Evolutionary conservation across 2,888 invertebrate genomes (phyloP).

Genomic region (Uloborus plumipes): DNA sequence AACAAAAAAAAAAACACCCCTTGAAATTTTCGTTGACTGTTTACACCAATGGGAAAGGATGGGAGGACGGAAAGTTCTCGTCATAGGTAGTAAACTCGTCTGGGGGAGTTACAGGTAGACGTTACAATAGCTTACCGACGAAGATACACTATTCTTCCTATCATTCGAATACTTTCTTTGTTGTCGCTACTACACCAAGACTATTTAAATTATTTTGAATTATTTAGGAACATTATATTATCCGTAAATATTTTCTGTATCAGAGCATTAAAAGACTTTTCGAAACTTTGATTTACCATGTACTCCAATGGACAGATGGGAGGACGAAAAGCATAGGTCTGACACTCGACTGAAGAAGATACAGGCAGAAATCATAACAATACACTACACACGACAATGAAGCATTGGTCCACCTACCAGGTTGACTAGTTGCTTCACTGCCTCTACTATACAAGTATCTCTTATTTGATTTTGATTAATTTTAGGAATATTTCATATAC

Average conservation of each 20-base stretch:
- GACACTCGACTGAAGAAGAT: slow-evolving; percentile 60
- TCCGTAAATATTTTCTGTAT: too few species aligned
- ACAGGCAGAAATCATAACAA: background rate
- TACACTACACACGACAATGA: background rate
- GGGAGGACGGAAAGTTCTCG: slow-evolving; percentile 53
- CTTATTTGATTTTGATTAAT: too few species aligned
- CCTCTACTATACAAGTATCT: too few species aligned
- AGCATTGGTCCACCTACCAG: background rate
- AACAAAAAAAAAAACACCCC: too few species aligned
- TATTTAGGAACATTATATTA: too few species aligned
- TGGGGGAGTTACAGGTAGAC: background rate
- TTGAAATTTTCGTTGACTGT: slow-evolving; percentile 16
- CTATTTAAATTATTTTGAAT: too few species aligned
- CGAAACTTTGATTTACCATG: slow-evolving; percentile 45
- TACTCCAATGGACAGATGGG: slow-evolving; percentile 55
- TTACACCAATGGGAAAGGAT: slow-evolving; percentile 55
- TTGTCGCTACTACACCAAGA: too few species aligned
- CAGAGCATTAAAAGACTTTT: background rate
- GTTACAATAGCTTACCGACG: background rate
- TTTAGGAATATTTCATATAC: too few species aligned
- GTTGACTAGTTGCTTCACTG: background rate
- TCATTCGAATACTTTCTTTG: background rate
- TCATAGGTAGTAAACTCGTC: slow-evolving; percentile 64
- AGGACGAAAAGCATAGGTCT: slow-evolving; percentile 63
- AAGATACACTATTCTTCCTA: background rate